phyloP scores from a whole-genome alignment of 1,140 invertebrate genomes.

The Musca vetustissima region DNA sequence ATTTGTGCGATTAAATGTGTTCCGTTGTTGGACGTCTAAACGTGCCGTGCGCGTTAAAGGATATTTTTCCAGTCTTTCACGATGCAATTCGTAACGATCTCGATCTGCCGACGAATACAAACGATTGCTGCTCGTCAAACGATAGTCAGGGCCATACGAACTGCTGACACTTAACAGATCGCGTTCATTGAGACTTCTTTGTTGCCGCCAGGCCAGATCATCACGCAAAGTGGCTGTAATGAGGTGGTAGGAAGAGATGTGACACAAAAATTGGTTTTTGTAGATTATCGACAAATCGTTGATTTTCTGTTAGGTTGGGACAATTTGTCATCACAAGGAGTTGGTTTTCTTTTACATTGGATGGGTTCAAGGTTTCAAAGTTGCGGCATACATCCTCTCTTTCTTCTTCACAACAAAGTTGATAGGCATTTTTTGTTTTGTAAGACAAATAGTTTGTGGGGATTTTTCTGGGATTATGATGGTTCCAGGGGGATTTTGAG shows the following conservation, averaged over 20 bases:
- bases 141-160: slow-evolving; percentile 39
- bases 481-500: neutral
- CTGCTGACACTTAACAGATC: slow-evolving; percentile 44
- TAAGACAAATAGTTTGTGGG: neutral
- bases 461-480: neutral
- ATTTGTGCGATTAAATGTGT: slow-evolving; percentile 52
- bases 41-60: slow-evolving; percentile 48
- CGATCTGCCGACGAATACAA: slow-evolving; percentile 50
- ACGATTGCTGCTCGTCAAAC: slow-evolving; percentile 43
- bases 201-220: slow-evolving; percentile 45
- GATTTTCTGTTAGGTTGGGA: no score
- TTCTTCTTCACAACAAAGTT: neutral
- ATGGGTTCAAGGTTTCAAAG: no score
- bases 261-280: neutral
- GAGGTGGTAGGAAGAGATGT: neutral
- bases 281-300: no score
- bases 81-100: slow-evolving; percentile 52
- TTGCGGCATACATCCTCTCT: slow-evolving; percentile 15
- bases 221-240: slow-evolving; percentile 33
- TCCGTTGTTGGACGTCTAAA: slow-evolving; percentile 53
- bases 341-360: no score
- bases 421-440: no score
- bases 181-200: slow-evolving; percentile 52
- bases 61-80: slow-evolving; percentile 50
- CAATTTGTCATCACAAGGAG: no score